A percentile compares a stretch with the other conserved stretches of the same genome.
phyloP scores from a whole-genome alignment of 1,140 invertebrate species.

The Neotoxoptera formosana region DNA sequence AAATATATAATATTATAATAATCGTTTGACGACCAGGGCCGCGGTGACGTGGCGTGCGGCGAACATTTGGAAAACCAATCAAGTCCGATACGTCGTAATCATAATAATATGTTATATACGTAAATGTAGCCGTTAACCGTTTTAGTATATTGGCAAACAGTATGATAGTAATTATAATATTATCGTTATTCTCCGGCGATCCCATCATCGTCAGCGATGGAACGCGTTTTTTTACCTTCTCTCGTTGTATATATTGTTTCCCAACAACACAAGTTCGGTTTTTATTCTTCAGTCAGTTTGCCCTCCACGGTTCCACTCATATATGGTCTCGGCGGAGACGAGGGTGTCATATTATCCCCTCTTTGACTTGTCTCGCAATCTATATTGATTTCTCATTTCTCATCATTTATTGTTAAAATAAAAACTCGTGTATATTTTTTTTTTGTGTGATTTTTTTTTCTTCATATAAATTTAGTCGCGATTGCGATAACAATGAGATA shows the following conservation, averaged over 20 bases:
- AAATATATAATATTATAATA: neutral
- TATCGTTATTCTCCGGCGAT: neutral
- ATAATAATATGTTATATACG: too few relatives aligned
- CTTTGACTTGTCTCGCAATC: neutral
- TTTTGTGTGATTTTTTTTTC: neutral
- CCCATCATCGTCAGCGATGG: neutral
- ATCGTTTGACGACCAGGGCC: neutral
- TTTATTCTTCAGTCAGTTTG: neutral
- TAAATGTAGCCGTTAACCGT: neutral
- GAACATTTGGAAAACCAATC: slow-evolving; percentile 14
- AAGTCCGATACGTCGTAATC: neutral
- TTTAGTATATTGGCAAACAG: neutral
- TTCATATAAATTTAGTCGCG: neutral
- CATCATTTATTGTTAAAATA: neutral
- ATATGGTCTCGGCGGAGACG: neutral
- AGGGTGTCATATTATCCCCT: neutral
- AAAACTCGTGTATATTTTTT: neutral
- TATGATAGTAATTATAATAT: neutral
- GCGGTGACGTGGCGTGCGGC: neutral
- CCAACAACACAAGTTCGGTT: neutral
- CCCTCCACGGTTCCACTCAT: neutral
- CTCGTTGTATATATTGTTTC: too few relatives aligned
- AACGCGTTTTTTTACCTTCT: neutral
- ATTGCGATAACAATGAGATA: too few relatives aligned
- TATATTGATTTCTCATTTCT: neutral